Base-by-base conservation (phyloP, 2,797 vertebrate genomes). In the Labroides dimidiatus region DNA sequence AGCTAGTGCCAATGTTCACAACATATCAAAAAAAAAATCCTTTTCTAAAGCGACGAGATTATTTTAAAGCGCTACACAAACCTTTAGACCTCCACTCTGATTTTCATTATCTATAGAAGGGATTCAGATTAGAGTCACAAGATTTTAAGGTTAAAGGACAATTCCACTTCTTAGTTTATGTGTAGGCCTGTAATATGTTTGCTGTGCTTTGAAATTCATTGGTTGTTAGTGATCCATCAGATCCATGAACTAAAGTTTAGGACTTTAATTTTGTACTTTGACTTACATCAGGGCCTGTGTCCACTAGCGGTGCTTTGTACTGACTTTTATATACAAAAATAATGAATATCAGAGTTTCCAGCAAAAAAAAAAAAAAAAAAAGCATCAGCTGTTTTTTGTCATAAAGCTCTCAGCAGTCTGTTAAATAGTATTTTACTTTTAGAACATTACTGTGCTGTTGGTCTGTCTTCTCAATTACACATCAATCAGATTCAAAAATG, bases 11-110 rank as follows among this genome's bases (percentile, higher is more conserved):
- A 64, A 82, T 69, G 76, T 81, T 76, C 52, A 51, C 55, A 24
- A 53, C 20, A 50, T 30, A 42, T 16, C 13, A 58, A 21, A 23
- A 58, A 36, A 65, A 70, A 59, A 11, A 23, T 60, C 41, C 65
- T 30, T 10, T 14, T 55, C 50, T 20, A 41, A 45, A 64, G 66
- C 63, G 84, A 85, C 62, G 59, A 54, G 82, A 85, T 90, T 87
- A 90, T 57, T 41, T 69, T 57, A 84, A 80, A 89, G 80, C 84
- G 70, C 75, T 62, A 68, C 67, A 64, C n/a, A 41, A 64, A 81
- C 56, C 17, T 1, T 77, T 70, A 80, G n/a, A 83, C 64, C 77
- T 44, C 63, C 20, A 19, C 51, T 24, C 27, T 69, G 60, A 68
- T 81, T 87, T 87, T 82, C 75, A 81, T 82, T 51, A 75, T 77